A percentile compares a stretch with the other conserved stretches of the same genome.
Evolutionary conservation across 2,113 vertebrate genomes (phyloP).

Genomic region (Himantopus leucocephalus): DNA sequence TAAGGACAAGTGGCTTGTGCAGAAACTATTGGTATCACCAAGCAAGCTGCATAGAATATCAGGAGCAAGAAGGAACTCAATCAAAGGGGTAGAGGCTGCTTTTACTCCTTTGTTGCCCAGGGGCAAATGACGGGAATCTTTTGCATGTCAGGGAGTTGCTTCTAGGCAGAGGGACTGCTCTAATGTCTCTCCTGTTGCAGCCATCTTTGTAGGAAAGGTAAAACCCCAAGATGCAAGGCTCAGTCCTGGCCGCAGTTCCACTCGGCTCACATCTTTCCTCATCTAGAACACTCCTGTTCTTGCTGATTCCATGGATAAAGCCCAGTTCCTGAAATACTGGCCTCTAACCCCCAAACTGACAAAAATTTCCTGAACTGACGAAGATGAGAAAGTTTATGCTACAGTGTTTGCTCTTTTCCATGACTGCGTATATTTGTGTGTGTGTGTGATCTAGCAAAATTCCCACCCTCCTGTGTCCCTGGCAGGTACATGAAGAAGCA

Average conservation of each 20-base stretch:
- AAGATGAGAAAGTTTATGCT: background rate
- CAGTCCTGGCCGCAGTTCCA: background rate
- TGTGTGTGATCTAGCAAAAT: background rate
- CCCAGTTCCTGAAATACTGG: background rate
- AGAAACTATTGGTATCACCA: background rate
- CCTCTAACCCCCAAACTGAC: background rate
- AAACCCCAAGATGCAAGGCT: background rate
- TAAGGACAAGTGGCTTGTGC: background rate
- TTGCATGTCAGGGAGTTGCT: background rate
- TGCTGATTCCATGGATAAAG: background rate
- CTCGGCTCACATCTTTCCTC: background rate
- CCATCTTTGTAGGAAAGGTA: background rate
- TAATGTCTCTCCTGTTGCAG: background rate
- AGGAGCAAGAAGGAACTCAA: background rate
- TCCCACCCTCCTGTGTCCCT: background rate
- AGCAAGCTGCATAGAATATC: background rate
- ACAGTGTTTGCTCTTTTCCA: background rate
- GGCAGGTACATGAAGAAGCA: slow-evolving; percentile 80
- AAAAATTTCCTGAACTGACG: background rate
- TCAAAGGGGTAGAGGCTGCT: background rate
- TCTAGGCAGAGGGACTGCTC: background rate
- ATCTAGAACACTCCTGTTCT: background rate
- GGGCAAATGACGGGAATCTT: background rate
- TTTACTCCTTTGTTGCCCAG: background rate
- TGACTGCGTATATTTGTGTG: background rate